Conservation (phyloP, 2,797 vertebrate genomes). For the Sylvia borin region DNA sequence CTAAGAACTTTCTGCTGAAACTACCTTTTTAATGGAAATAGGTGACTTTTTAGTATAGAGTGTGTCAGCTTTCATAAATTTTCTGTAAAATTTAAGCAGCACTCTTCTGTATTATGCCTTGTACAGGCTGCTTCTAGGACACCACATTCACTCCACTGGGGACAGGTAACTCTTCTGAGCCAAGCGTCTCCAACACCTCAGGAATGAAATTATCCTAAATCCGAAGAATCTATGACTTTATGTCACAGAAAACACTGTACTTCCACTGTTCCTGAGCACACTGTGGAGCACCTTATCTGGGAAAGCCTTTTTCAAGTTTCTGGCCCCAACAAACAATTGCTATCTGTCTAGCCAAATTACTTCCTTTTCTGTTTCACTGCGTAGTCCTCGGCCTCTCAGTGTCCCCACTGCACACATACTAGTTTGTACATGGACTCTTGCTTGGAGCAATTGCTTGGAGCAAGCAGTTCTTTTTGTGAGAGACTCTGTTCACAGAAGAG, state of each 20-base stretch:
- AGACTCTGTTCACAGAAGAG: background rate
- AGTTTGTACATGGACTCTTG: background rate
- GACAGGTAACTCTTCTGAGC: background rate
- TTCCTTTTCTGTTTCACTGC: background rate
- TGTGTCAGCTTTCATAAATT: background rate
- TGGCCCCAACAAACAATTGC: background rate
- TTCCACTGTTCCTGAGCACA: background rate
- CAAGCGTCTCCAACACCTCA: background rate
- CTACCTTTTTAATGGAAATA: background rate
- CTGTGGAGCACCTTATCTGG: background rate
- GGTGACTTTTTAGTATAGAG: background rate
- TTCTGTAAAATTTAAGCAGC: background rate
- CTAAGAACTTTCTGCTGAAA: background rate
- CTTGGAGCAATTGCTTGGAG: background rate
- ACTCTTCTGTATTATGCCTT: background rate
- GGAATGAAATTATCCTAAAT: background rate
- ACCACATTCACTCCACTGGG: background rate
- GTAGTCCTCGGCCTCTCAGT: background rate
- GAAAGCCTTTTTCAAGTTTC: background rate
- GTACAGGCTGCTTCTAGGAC: background rate
- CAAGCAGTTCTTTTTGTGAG: background rate
- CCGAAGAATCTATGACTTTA: background rate
- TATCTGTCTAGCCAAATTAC: fast-evolving
- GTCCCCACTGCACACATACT: background rate
- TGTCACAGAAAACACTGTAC: background rate